Base-by-base conservation (phyloP, 2,888 invertebrate species). In the Malachius bipustulatus region DNA sequence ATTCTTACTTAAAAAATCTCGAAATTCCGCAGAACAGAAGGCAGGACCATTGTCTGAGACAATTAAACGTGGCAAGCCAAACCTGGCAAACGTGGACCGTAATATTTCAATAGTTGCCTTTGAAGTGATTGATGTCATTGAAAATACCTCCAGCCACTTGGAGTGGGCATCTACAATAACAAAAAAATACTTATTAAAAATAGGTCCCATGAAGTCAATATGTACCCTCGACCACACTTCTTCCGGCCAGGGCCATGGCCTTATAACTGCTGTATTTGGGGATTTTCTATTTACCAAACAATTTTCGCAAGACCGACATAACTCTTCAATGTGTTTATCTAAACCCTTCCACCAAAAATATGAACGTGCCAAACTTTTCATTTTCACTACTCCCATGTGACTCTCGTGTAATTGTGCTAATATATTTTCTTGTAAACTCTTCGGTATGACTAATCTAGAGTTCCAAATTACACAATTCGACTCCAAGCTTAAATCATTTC, bases 21-120 rank as follows among this genome's bases (percentile, higher is more conserved):
- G 24, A 36, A 51, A 47, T 33, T 47, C 44, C 16, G 36, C 35
- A 14, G 50, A 51, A 4, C 38, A 35, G 37, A 49, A 52, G 9
- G 42, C 36, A 1, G 44, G 38, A 4, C 48, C 51, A 37, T 54
- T 51, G 38, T 51, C 52, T 1, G 49, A 43, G n/a, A 54, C 48
- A 4, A 52, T 12, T 1, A 19, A 26, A 4, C 40, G 40, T 4
- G 52, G 54, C 12, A 54, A 42, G 0, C 52, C 49, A 45, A 48
- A 52, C 15, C 47, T 39, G 47, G 35, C 48, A 50, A 49, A n/a
- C 27, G 10, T 6, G 12, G 11, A 10, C 12, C 37, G 28, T 14
- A 47, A 30, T 11, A 27, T 43, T 32, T 40, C 38, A 12, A 50
- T 44, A 6, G 41, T 40, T 2, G 19, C 36, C 8, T 36, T 30